Conservation (phyloP, 2,797 vertebrate species). For the Semaprochilodus insignis region DNA sequence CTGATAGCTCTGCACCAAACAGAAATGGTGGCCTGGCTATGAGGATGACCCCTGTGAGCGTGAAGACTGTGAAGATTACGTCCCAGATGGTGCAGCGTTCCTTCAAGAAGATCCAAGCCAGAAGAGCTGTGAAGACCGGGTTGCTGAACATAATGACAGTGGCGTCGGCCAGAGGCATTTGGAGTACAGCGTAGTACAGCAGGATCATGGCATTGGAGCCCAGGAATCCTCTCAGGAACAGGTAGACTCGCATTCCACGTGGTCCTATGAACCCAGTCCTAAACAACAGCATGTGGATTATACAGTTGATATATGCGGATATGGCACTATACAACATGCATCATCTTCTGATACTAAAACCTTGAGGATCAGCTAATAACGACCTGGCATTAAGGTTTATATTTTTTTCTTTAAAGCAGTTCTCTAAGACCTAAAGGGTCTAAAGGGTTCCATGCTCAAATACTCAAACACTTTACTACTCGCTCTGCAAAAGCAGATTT, state of each 20-base stretch:
- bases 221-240: slow-evolving; percentile 88
- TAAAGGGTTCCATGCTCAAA: too few species aligned
- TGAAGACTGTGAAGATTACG: slow-evolving; percentile 89
- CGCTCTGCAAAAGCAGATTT: too few species aligned
- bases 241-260: slow-evolving; percentile 86
- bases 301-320: neutral
- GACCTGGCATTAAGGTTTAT: too few species aligned
- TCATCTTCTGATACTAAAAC: too few species aligned
- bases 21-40: slow-evolving; percentile 94
- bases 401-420: too few species aligned
- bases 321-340: neutral
- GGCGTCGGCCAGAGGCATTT: slow-evolving; percentile 94
- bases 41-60: slow-evolving; percentile 88
- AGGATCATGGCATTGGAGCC: slow-evolving; percentile 94
- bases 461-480: too few species aligned
- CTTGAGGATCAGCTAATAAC: too few species aligned
- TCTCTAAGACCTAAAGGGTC: too few species aligned
- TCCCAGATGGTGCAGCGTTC: slow-evolving; percentile 93
- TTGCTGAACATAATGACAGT: slow-evolving; percentile 94
- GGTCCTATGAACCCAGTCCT: slow-evolving; percentile 95
- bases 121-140: slow-evolving; percentile 91
- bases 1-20: slow-evolving; percentile 79
- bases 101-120: slow-evolving; percentile 96
- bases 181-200: slow-evolving; percentile 91
- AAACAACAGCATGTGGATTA: slow-evolving; percentile 43